A percentile compares a stretch with the other conserved stretches of the same genome.
Conservation (phyloP, 2,113 vertebrate species). For the Vireo altiloquus region DNA sequence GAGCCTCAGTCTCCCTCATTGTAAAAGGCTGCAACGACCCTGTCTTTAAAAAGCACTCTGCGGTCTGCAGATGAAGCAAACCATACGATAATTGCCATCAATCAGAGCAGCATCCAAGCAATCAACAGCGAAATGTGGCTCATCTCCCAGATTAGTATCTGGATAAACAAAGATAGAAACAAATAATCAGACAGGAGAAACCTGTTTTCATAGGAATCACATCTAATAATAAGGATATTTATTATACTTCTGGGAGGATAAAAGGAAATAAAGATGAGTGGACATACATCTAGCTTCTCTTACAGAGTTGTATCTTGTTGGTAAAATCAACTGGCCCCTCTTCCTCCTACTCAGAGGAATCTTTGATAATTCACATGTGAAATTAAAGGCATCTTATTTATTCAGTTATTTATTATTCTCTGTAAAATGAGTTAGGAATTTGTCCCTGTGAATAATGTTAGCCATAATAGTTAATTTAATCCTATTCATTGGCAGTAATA, state of each 20-base stretch:
- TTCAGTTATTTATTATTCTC: conserved; percentile 80
- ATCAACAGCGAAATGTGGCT: background rate
- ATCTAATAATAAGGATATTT: background rate
- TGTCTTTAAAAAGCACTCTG: background rate
- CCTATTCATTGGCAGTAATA: conserved; percentile 84
- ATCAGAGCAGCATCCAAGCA: conserved; percentile 14
- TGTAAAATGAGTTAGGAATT: conserved; percentile 81
- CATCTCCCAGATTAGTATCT: conserved; percentile 22
- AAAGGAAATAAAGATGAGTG: background rate
- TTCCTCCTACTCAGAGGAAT: conserved; percentile 61
- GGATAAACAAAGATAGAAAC: background rate
- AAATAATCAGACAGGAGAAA: background rate
- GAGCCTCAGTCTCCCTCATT: background rate
- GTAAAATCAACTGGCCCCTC: conserved; percentile 37
- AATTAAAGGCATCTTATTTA: conserved; percentile 82
- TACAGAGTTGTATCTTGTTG: conserved; percentile 37
- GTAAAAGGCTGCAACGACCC: background rate
- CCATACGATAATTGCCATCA: background rate
- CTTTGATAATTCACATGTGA: conserved; percentile 77
- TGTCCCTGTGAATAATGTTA: conserved; percentile 80
- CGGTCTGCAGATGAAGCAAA: background rate
- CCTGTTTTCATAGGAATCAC: background rate
- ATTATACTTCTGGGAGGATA: background rate
- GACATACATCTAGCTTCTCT: conserved; percentile 22
- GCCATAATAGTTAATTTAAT: conserved; percentile 83